These are phyloP conservation scores for Tetheella fluctuosa DNA, from an alignment of 2,888 invertebrate species.

Conservation along the genomic window DNA sequence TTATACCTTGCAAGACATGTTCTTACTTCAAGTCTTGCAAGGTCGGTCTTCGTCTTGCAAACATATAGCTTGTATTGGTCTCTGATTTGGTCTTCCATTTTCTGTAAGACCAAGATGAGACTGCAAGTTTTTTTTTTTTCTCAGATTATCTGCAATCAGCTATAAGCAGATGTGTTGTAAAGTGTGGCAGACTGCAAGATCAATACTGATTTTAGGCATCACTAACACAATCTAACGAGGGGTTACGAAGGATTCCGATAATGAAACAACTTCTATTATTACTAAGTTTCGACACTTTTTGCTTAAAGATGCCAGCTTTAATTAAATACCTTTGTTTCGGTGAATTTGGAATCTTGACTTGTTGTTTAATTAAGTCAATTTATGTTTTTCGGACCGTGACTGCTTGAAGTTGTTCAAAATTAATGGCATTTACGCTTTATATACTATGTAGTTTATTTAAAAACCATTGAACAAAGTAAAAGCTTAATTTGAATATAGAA, in stretches of 20 bases:
- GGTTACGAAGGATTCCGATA: conserved; percentile 25
- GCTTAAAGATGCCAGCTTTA: conserved; percentile 33
- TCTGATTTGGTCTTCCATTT: too few relatives aligned
- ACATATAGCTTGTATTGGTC: too few relatives aligned
- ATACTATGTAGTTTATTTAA: not conserved
- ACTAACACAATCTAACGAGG: not conserved
- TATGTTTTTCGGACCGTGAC: conserved; percentile 8
- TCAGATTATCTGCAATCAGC: too few relatives aligned
- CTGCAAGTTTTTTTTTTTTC: too few relatives aligned
- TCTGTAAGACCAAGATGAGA: too few relatives aligned
- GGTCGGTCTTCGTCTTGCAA: too few relatives aligned
- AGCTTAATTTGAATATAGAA: not conserved
- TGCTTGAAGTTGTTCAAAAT: not conserved
- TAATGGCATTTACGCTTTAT: not conserved
- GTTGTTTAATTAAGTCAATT: conserved; percentile 2
- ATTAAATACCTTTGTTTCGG: conserved; percentile 33
- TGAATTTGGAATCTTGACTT: not conserved
- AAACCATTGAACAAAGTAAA: not conserved
- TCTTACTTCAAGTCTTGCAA: too few relatives aligned
- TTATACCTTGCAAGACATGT: too few relatives aligned
- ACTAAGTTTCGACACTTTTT: conserved; percentile 31
- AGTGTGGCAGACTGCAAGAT: too few relatives aligned
- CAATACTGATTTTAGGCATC: too few relatives aligned
- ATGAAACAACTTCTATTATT: conserved; percentile 35
- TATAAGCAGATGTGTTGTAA: too few relatives aligned